Conservation (phyloP, 2,888 invertebrate genomes). For the Trissolcus japonicus region DNA sequence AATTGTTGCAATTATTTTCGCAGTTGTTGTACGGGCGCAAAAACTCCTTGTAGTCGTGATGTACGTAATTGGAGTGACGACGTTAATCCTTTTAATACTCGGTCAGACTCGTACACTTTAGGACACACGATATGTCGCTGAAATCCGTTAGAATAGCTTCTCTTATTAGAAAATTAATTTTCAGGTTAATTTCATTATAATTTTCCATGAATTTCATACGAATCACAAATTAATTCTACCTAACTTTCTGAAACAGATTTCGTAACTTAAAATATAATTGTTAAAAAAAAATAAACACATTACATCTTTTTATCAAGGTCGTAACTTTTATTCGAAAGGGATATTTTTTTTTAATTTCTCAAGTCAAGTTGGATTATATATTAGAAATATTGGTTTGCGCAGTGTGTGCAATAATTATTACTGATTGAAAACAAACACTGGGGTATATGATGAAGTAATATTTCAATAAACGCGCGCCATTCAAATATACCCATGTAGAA, state of each 20-base stretch:
- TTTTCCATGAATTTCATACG: background rate
- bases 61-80: constrained; percentile 12
- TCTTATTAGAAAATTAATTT: constrained; percentile 5
- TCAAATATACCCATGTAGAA: too few relatives aligned
- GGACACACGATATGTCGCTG: constrained; percentile 4
- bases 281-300: too few relatives aligned
- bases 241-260: background rate
- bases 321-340: too few relatives aligned
- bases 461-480: background rate
- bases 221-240: background rate
- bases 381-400: background rate
- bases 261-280: too few relatives aligned
- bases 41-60: constrained; percentile 10
- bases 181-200: background rate
- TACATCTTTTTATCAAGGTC: too few relatives aligned
- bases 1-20: background rate
- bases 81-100: constrained; percentile 18
- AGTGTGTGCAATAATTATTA: background rate
- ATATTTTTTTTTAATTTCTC: too few relatives aligned
- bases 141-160: constrained; percentile 6
- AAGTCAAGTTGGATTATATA: too few relatives aligned
- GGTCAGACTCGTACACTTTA: constrained; percentile 6
- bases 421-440: background rate
- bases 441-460: constrained; percentile 9
- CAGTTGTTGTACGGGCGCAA: constrained; percentile 3